Conservation (phyloP, 2,888 invertebrate species). For the Parnassius glacialis region DNA sequence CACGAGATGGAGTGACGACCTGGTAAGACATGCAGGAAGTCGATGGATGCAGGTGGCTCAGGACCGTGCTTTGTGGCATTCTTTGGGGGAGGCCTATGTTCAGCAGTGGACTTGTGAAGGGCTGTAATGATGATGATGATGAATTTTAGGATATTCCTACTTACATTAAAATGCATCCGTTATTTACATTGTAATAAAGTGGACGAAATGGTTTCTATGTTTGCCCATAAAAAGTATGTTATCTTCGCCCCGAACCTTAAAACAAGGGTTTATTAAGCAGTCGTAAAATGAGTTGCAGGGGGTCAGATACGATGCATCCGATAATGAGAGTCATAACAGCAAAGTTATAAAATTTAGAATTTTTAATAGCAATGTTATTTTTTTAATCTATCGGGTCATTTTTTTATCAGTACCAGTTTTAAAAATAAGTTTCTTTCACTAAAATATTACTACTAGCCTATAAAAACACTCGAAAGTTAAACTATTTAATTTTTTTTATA, state of each 20-base stretch:
- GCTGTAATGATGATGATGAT: no score
- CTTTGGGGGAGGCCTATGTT: no score
- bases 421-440: no score
- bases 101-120: no score
- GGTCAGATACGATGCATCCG: slow-evolving; percentile 44
- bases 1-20: no score
- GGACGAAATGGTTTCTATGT: slow-evolving; percentile 57
- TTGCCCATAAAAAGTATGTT: slow-evolving; percentile 62
- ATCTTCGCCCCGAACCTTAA: slow-evolving; percentile 46
- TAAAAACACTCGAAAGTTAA: no score
- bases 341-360: slow-evolving; percentile 34
- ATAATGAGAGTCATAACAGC: slow-evolving; percentile 49
- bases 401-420: no score
- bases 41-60: no score
- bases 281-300: slow-evolving; percentile 63
- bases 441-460: no score
- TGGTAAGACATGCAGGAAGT: no score
- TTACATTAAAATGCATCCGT: neutral
- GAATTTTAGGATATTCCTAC: neutral
- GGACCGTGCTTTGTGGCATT: no score
- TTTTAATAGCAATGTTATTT: slow-evolving; percentile 14
- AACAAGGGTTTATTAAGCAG: slow-evolving; percentile 66
- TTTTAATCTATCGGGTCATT: slow-evolving; percentile 6
- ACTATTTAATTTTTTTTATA: no score
- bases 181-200: slow-evolving; percentile 35